Evolutionary conservation across 2,888 invertebrate genomes (phyloP).

Genomic region (Pasiphila rectangulata): DNA sequence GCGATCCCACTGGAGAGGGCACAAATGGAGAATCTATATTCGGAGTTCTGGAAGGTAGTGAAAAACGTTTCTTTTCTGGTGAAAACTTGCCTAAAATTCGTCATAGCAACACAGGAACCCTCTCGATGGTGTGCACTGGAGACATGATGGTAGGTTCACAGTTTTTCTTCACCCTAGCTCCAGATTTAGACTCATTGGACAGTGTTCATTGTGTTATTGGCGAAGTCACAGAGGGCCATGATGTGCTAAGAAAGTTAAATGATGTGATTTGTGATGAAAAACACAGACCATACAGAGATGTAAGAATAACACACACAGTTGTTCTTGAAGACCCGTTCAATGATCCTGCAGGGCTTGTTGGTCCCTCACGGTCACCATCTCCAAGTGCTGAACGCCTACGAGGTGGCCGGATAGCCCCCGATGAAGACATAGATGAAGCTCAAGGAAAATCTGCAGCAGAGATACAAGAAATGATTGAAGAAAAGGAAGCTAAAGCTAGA

Average conservation of each 20-base stretch:
- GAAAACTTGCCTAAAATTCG: conserved; percentile 95
- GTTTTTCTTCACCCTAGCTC: conserved; percentile 96
- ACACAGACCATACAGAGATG: conserved; percentile 95
- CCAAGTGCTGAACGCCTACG: conserved; percentile 90
- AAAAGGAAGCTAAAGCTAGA: conserved; percentile 96
- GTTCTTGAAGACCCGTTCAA: conserved; percentile 97
- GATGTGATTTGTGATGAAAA: conserved; percentile 95
- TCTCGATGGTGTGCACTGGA: conserved; percentile 97
- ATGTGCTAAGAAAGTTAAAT: conserved; percentile 93
- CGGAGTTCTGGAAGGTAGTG: conserved; percentile 90
- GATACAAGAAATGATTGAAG: conserved; percentile 91
- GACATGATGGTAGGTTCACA: conserved; percentile 95
- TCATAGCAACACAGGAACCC: conserved; percentile 90
- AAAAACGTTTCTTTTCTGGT: conserved; percentile 93
- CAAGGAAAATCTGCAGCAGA: conserved; percentile 92
- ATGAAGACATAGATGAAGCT: conserved; percentile 95
- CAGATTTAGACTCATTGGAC: conserved; percentile 94
- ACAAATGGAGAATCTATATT: conserved; percentile 95
- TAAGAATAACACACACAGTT: conserved; percentile 97
- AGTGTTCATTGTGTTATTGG: conserved; percentile 97
- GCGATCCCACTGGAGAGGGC: conserved; percentile 96
- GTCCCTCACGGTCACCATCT: conserved; percentile 94
- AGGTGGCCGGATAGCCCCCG: conserved; percentile 94
- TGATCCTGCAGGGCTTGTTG: conserved; percentile 88
- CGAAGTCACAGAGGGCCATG: conserved; percentile 94